Conservation (phyloP, 2,888 invertebrate species). For the Bombylius discolor region DNA sequence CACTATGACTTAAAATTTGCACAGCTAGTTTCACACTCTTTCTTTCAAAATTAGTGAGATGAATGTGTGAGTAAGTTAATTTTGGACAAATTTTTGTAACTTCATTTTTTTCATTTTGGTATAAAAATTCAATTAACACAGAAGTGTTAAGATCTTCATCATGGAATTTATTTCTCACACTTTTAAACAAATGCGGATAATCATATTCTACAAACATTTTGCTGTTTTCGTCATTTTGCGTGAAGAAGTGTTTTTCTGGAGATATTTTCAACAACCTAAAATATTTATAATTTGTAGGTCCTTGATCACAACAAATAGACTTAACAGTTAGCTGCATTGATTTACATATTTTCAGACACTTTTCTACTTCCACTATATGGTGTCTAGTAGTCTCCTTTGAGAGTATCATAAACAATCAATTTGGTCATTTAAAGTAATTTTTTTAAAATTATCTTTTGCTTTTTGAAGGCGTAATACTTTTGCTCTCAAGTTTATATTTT, state of each 20-base stretch:
- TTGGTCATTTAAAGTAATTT: too few relatives aligned
- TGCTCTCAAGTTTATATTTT: too few relatives aligned
- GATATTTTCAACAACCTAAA: background rate
- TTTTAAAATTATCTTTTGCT: too few relatives aligned
- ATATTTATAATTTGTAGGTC: background rate
- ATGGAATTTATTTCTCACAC: background rate
- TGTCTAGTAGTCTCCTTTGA: too few relatives aligned
- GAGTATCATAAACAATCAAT: too few relatives aligned
- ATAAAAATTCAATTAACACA: background rate
- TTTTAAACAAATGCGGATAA: constrained; percentile 1
- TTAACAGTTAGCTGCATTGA: background rate
- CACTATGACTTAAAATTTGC: too few relatives aligned
- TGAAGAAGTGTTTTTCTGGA: too few relatives aligned
- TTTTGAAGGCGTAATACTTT: too few relatives aligned
- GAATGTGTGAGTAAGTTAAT: background rate
- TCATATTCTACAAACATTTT: background rate
- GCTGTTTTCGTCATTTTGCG: background rate
- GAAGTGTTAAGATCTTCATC: background rate
- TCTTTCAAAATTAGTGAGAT: background rate
- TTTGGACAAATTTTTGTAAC: background rate
- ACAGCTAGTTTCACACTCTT: background rate
- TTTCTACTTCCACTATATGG: background rate
- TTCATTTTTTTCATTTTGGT: background rate
- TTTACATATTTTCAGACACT: background rate
- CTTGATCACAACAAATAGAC: background rate